These are phyloP conservation scores for Iphiclides podalirius DNA, from an alignment of 2,888 invertebrate genomes.

Conservation along the genomic window DNA sequence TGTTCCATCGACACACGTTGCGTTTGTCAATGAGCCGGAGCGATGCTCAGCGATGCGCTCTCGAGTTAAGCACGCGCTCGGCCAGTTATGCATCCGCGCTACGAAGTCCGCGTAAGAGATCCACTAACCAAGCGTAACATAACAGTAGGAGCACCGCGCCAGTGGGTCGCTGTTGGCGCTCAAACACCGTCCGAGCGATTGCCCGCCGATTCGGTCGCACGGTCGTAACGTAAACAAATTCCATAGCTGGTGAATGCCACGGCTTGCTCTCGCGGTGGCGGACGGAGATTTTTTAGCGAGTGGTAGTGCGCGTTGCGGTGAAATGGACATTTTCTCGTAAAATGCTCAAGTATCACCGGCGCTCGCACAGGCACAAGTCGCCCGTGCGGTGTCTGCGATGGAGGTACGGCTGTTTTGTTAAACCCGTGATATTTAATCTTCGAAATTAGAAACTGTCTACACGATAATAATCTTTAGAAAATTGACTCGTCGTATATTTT, in stretches of 20 bases:
- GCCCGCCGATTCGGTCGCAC: slow-evolving; percentile 23
- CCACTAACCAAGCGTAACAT: slow-evolving; percentile 48
- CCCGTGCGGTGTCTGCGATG: slow-evolving; percentile 75
- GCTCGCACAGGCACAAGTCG: slow-evolving; percentile 74
- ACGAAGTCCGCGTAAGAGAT: slow-evolving; percentile 39
- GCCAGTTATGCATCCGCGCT: slow-evolving; percentile 25
- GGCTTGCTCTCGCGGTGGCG: neutral
- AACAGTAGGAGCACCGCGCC: slow-evolving; percentile 46
- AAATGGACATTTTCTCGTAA: slow-evolving; percentile 75
- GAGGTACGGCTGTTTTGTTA: slow-evolving; percentile 56
- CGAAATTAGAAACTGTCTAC: too few species aligned
- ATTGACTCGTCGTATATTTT: too few species aligned
- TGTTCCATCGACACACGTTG: too few species aligned
- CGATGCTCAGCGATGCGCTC: too few species aligned
- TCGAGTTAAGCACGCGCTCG: slow-evolving; percentile 23
- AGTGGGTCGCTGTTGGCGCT: slow-evolving; percentile 41
- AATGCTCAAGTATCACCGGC: slow-evolving; percentile 80
- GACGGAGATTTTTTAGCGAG: neutral
- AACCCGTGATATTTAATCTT: too few species aligned
- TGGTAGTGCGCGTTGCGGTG: slow-evolving; percentile 43
- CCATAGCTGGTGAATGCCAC: neutral
- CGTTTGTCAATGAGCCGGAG: slow-evolving; percentile 16
- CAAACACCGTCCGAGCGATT: slow-evolving; percentile 35
- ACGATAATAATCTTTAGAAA: too few species aligned
- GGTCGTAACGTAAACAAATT: neutral